These are phyloP conservation scores for Pristionchus maxplancki DNA, from an alignment of 2,888 invertebrate genomes.

Conservation along the genomic window DNA sequence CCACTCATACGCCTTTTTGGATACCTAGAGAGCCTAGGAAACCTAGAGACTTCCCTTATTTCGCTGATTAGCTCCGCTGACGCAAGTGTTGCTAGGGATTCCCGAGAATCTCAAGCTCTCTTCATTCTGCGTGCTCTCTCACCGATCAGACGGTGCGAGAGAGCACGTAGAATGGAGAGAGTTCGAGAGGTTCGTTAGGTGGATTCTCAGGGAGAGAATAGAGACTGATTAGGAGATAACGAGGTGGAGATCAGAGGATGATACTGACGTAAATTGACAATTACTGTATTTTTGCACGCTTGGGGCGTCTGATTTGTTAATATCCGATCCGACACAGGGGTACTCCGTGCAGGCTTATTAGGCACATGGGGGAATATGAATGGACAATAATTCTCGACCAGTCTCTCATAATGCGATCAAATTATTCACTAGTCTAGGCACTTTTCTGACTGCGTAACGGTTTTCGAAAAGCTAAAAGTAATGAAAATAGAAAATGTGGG, in stretches of 20 bases:
- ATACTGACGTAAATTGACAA: background rate
- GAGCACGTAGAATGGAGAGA: background rate
- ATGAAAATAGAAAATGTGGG: background rate
- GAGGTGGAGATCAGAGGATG: background rate
- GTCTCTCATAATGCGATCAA: too few relatives aligned
- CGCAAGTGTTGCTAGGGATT: constrained; percentile 30
- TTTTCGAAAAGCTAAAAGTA: background rate
- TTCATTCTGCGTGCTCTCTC: background rate
- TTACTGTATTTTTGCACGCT: background rate
- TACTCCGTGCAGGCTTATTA: too few relatives aligned
- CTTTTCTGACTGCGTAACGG: background rate
- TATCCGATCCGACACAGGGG: too few relatives aligned
- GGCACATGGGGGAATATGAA: too few relatives aligned
- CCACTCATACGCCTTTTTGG: background rate
- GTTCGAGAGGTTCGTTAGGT: background rate
- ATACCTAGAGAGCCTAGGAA: background rate
- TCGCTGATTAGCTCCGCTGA: background rate
- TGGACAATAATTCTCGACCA: too few relatives aligned
- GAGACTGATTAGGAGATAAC: background rate
- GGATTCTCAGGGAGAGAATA: background rate
- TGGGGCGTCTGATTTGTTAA: too few relatives aligned
- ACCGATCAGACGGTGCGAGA: background rate
- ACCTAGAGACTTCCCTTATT: background rate
- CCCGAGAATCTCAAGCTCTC: background rate
- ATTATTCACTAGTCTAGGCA: too few relatives aligned